phyloP scores from a whole-genome alignment of 2,797 vertebrate species.

The Loris lydekkerianus region DNA sequence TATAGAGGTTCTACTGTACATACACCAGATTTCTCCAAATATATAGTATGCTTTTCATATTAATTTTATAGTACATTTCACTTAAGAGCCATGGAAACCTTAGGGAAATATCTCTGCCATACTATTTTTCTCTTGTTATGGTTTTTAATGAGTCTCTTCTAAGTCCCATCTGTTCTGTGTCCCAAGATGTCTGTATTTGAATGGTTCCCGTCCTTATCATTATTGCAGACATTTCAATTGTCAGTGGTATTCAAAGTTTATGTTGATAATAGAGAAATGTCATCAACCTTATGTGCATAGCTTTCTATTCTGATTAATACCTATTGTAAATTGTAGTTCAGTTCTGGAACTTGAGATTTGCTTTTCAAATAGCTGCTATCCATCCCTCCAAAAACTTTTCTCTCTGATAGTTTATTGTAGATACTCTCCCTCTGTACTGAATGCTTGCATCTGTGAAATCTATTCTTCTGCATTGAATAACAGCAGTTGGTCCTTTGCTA shows the following conservation, averaged over 20 bases:
- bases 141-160: not conserved
- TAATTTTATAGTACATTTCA: not conserved
- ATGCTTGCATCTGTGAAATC: not conserved
- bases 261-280: not conserved
- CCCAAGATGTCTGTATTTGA: not conserved
- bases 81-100: not conserved
- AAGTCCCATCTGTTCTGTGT: not conserved
- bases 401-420: not conserved
- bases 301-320: not conserved
- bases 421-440: not conserved
- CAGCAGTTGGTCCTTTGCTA: not conserved
- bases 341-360: slow-evolving; percentile 8
- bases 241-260: slow-evolving; percentile 43
- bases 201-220: not conserved
- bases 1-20: no score
- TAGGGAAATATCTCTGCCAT: not conserved
- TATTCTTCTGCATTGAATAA: not conserved
- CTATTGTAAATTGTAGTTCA: not conserved
- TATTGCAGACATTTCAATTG: not conserved
- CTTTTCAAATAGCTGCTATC: not conserved
- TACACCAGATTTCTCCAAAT: not conserved
- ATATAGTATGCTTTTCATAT: not conserved
- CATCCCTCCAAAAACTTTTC: not conserved
- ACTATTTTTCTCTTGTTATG: not conserved
- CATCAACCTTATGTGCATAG: not conserved